Base-by-base conservation (phyloP, 2,888 invertebrate species). In the Cheilosia variabilis region DNA sequence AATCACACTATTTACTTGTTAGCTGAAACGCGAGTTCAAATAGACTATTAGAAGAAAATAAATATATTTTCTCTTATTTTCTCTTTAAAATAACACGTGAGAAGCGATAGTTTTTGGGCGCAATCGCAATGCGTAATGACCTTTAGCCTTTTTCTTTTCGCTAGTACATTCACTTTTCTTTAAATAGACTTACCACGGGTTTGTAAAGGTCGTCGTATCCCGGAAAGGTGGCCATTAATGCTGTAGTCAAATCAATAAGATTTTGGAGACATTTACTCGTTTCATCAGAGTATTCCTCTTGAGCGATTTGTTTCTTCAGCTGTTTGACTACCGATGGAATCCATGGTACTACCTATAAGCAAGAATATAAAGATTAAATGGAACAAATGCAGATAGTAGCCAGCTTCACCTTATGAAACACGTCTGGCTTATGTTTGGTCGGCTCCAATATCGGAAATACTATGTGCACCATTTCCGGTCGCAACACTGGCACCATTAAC, bases 361-460 rank as follows among this genome's bases (percentile, higher is more conserved):
- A 15, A 73, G n/a, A 45, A 19, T 55, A 58, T 66, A 22, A n/a
- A 50, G 60, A 63, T 41, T 10, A 43, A 60, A 22, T 1, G 5
- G 22, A n/a, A 31, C 22, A 41, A 24, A 34, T 15, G 45, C 19
- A n/a, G 17, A 45, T 15, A 19, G n/a, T 45, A 0, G 2, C 4
- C 7, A 2, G 5, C 9, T 43, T 53, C 63, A 95, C 94, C 93
- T 94, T 94, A 87, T 94, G 94, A 87, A 95, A 94, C 22, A 95
- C 93, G 43, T 93, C 93, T 0, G 93, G 93, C 4, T 94, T 94
- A 62, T 95, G 94, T 60, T 95, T 94, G 84, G 94, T 92, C 0
- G 94, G 94, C 0, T 94, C 93, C 15, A 96, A 90, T 89, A 96
- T 94, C 84, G 95, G 93, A 87, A 95, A 93, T 5, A 95, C 94